Evolutionary conservation across 64 coral and sea anemone species (phyloP), one percentile per base, ranked within the genome.

Genomic region (Anthopleura sola): DNA sequence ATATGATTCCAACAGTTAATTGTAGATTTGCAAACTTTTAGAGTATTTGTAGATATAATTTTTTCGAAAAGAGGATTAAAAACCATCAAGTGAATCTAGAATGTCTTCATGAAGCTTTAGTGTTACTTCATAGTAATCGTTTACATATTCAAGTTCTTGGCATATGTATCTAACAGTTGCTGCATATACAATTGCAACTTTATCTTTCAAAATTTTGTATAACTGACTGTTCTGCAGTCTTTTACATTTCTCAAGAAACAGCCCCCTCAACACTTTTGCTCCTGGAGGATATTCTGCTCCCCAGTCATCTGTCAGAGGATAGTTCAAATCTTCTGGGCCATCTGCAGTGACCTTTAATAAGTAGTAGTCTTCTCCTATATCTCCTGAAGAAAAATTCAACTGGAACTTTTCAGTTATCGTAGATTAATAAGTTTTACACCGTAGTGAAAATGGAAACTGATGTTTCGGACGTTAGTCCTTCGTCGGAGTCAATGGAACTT

Each of bases 361-460:
- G 38, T 91, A 91, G 6, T 92, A 87, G 18, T 92, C 79, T 49
- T 84, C 68, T 21, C 80, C 80, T 0, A 53, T 36, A 80, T 92
- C 86, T 49, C 33, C 86, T 49, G 91, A 83, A 13, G 91, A 69
- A 57, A 57, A n/a, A n/a, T n/a, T n/a, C n/a, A n/a, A n/a, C n/a
- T n/a, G n/a, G n/a, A n/a, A n/a, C n/a, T n/a, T n/a, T n/a, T n/a
- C n/a, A n/a, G n/a, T n/a, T n/a, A n/a, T n/a, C n/a, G n/a, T n/a
- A n/a, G n/a, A n/a, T n/a, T n/a, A n/a, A n/a, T n/a, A n/a, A n/a
- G n/a, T n/a, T n/a, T n/a, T n/a, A n/a, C n/a, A n/a, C n/a, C n/a
- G n/a, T n/a, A n/a, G n/a, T n/a, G n/a, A n/a, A n/a, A n/a, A n/a
- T n/a, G n/a, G n/a, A n/a, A n/a, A n/a, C n/a, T n/a, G n/a, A n/a